Evolutionary conservation across 2,113 vertebrate genomes (phyloP), one percentile per base, ranked within the genome.

Genomic region (Catagonus wagneri): DNA sequence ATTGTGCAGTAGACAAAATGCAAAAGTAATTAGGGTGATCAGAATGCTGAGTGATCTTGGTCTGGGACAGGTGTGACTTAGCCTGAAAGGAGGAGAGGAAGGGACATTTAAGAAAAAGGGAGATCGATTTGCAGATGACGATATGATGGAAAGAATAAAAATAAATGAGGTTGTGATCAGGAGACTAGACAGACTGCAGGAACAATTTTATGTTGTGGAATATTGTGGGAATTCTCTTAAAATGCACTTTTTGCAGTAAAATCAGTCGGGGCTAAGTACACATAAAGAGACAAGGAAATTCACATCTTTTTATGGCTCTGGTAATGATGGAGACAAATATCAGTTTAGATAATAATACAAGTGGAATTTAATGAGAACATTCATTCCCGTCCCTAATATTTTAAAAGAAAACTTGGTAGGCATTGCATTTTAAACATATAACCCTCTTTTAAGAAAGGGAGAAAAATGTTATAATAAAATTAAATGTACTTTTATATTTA

Each of bases 251-350:
- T 79, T 78, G 89, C 91, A 89, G 79, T 68, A 94, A 96, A 95
- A 96, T 96, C 85, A 95, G 61, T 78, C 0, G 5, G 69, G 91
- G 36, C 93, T 95, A 96, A 89, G 78, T 52, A 89, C 61, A 96
- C 32, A 75, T 56, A 66, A 95, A 96, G 78, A 92, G 74, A 93
- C 9, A 58, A 50, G 92, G 36, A 94, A 83, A 95, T 75, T 63
- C 80, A 93, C 69, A n/a, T 94, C 32, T 34, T 83, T 79, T 71
- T 34, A 87, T 22, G 72, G 54, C 6, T 91, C 36, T 39, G 36
- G 91, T 81, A 84, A 91, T 86, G 93, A 83, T 85, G 7, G 36
- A 92, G 39, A 89, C 34, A 90, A 85, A 61, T 87, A 69, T 76
- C 58, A 80, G 58, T 80, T 69, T 72, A 65, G 93, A 44, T 65